Evolutionary conservation across 2,797 vertebrate species (phyloP), one percentile per base, ranked within the genome.

Genomic region (Erethizon dorsatum): DNA sequence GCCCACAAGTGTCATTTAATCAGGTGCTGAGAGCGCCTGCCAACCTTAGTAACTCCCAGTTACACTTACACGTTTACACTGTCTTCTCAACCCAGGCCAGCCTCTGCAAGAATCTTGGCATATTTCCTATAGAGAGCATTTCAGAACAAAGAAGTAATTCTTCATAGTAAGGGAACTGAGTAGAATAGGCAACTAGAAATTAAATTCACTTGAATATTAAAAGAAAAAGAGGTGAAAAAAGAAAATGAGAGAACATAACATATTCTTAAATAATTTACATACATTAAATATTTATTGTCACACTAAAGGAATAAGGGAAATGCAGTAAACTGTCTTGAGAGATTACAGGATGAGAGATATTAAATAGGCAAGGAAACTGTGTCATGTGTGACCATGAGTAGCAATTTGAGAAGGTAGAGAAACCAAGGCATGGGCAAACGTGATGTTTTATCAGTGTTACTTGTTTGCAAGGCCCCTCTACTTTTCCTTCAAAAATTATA

Each of bases 351-450:
- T 33, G 24, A 31, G 63, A 67, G 5, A 0, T 5, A 2, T 33
- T 12, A 41, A 65, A 4, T 2, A 9, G 24, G 12, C 5, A 1
- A 5, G 24, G 22, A 41, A 14, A 0, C 0, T 69, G 10, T 1
- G n/a, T 5, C 0, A 1, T 17, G 4, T 63, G 50, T 50, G 6
- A 11, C 5, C 18, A 2, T n/a, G 33, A 50, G 2, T 0, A 52
- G 12, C 11, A 47, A 28, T 77, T 24, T 37, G 33, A 69, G 57
- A 94, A 33, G 63, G 22, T n/a, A 69, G 56, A 45, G 80, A 69
- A 12, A 28, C 71, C 0, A 15, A 41, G 37, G 41, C 71, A 5
- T 45, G 22, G 67, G 20, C 17, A 71, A 71, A 41, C 8, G 10
- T n/a, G 45, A 31, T 79, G 5, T 89, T 45, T 79, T 0, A 4